Base-by-base conservation (phyloP, 2,888 invertebrate species). In the Chaetoderma sp. region DNA sequence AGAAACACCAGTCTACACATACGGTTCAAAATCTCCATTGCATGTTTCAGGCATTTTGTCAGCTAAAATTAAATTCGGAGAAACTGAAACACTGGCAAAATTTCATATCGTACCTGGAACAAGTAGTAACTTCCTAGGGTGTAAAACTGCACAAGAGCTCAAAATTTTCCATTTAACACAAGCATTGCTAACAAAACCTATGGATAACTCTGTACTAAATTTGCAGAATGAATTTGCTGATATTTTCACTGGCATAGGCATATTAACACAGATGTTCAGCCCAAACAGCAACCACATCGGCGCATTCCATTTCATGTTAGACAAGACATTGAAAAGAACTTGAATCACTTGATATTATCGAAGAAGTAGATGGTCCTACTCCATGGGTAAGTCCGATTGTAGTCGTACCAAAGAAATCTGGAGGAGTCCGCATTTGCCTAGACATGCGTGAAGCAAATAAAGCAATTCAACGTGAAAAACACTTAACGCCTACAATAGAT, bases 361-460 rank as follows among this genome's bases (percentile, higher is more conserved):
- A 68, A 45, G 23, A 67, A 64, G 70, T 74, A 21, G 65, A 69
- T 54, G 70, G 68, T 23, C 70, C 74, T 25, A 75, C 76, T 30
- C 72, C 74, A 21, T 79, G 75, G 76, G 67, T 77, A 8, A 65
- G 18, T 21, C 59, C 63, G 30, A 30, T 55, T 23, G 67, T 67
- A 4, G 47, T 67, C 23, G 59, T 59, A 13, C 72, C 72, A 2
- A 70, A 70, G 32, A 75, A 76, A 42, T 62, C 65, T 52, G 55
- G 62, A 10, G 63, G 64, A 47, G 61, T 78, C 16, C 55, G 78
- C 28, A 50, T 79, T 23, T 75, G 73, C 56, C 65, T 75, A 0
- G 76, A 78, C 50, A 78, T 78, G 73, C 32, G 76, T 8, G 59
- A 72, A 52, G 68, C 72, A 1, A 75, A 77, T 28, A 70, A 71